Percentiles rank a stretch among this genome's conserved stretches.
Conservation (phyloP, 2,888 invertebrate genomes). For the Desoria tigrina region DNA sequence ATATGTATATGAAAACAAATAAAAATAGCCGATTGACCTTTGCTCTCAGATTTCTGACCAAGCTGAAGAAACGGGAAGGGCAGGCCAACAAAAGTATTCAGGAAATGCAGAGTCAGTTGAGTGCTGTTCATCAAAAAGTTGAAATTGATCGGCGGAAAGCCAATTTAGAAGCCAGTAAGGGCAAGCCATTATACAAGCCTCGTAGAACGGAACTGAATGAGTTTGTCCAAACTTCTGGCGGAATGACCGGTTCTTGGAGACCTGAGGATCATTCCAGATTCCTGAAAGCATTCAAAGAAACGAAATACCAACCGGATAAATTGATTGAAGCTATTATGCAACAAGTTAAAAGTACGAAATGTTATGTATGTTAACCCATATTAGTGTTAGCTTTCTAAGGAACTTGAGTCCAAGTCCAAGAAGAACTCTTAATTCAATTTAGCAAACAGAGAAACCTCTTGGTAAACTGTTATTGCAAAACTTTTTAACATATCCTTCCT, state of each 20-base stretch:
- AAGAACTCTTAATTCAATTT: too few relatives aligned
- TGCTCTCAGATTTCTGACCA: conserved; percentile 34
- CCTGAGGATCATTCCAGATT: neutral
- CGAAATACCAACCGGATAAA: neutral
- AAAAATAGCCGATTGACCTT: neutral
- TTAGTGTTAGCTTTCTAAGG: too few relatives aligned
- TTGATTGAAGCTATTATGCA: conserved; percentile 13
- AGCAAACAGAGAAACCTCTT: too few relatives aligned
- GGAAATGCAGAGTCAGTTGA: conserved; percentile 31
- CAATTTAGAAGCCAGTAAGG: neutral
- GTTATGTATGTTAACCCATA: too few relatives aligned
- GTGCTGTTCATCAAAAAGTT: conserved; percentile 30
- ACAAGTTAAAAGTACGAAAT: conserved; percentile 1
- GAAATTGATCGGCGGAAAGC: conserved; percentile 35
- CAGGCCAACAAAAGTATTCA: conserved; percentile 34
- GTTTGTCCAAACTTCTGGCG: conserved; percentile 44
- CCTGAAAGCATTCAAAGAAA: neutral
- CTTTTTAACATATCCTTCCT: too few relatives aligned
- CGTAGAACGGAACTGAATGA: conserved; percentile 24
- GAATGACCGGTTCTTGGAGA: conserved; percentile 41
- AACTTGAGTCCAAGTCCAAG: too few relatives aligned
- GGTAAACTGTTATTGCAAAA: too few relatives aligned
- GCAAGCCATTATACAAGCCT: conserved; percentile 8
- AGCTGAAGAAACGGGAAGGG: conserved; percentile 32
- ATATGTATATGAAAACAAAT: too few relatives aligned